Evolutionary conservation across 1,140 invertebrate genomes (phyloP).

Genomic region (Caerostris extrusa): DNA sequence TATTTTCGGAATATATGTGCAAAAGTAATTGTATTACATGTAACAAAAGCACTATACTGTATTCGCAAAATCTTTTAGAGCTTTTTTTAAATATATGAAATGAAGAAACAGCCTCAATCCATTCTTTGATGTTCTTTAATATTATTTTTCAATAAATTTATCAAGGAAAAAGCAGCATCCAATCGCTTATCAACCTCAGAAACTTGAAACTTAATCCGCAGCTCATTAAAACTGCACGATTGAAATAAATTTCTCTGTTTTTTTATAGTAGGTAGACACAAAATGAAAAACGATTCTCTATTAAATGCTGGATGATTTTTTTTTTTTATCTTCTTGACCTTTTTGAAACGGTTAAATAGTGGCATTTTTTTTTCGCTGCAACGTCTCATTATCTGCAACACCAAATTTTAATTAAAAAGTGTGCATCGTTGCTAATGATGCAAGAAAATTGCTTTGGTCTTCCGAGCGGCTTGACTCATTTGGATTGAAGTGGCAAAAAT

Average conservation of each 20-base stretch:
- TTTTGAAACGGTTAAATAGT: not conserved
- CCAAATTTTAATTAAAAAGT: conserved; percentile 14
- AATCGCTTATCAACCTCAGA: too few species aligned
- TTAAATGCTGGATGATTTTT: not conserved
- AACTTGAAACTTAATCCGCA: too few species aligned
- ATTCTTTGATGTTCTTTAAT: too few species aligned
- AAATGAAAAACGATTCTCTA: not conserved
- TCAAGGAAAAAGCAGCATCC: too few species aligned
- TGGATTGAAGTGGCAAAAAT: not conserved
- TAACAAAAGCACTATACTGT: too few species aligned
- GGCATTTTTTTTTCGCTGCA: not conserved
- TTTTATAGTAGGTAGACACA: not conserved
- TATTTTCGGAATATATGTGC: too few species aligned
- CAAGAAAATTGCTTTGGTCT: conserved; percentile 18
- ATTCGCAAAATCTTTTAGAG: too few species aligned
- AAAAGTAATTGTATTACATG: too few species aligned
- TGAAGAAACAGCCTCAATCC: not conserved
- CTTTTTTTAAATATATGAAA: too few species aligned
- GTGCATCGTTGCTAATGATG: conserved; percentile 23
- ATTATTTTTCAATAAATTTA: not conserved
- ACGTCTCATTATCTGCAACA: conserved; percentile 4
- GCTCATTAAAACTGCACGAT: not conserved
- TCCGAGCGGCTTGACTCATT: not conserved
- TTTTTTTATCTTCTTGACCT: not conserved
- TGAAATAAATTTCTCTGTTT: not conserved